Evolutionary conservation across 2,113 vertebrate genomes (phyloP), one percentile per base, ranked within the genome.

Genomic region (Oenanthe melanoleuca): DNA sequence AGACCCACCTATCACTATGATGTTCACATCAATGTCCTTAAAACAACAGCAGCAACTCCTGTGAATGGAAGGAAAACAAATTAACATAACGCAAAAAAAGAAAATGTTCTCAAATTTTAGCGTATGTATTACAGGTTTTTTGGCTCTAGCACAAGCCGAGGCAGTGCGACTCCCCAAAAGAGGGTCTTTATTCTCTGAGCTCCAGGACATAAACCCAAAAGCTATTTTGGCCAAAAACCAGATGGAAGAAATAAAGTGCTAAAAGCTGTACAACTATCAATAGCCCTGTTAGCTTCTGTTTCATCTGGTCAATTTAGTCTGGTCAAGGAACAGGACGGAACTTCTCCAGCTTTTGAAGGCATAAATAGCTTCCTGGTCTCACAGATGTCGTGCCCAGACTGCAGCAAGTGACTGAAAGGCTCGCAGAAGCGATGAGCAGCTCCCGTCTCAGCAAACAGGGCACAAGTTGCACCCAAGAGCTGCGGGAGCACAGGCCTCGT

Each of bases 111-210:
- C 34, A 59, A 66, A 49, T 23, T 66, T 49, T 0, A 66, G 12
- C 0, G 1, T 2, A 34, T 7, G 4, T 24, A 8, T 28, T 42
- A n/a, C 1, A 18, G 28, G n/a, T 82, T 14, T 53, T 81, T 2
- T 9, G 38, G 49, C 5, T 9, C 12, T 11, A 38, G 15, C 37
- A 31, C 59, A 69, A 40, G 14, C 45, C 1, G 3, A 49, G 25
- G 40, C 17, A 22, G 17, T 4, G 5, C 10, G 28, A 14, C 22
- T 65, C 9, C 13, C 12, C 1, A 55, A 18, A 38, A 24, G 1
- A 42, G 7, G 2, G 2, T 16, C 9, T 60, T 40, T 37, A 23
- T 73, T n/a, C 25, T 26, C 24, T 1, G 8, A 77, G 4, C 47
- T 33, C 9, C 33, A 44, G 26, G 33, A 50, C 29, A 52, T 26